phyloP scores from a whole-genome alignment of 1,140 invertebrate genomes.

The Sminthurides bifidus region DNA sequence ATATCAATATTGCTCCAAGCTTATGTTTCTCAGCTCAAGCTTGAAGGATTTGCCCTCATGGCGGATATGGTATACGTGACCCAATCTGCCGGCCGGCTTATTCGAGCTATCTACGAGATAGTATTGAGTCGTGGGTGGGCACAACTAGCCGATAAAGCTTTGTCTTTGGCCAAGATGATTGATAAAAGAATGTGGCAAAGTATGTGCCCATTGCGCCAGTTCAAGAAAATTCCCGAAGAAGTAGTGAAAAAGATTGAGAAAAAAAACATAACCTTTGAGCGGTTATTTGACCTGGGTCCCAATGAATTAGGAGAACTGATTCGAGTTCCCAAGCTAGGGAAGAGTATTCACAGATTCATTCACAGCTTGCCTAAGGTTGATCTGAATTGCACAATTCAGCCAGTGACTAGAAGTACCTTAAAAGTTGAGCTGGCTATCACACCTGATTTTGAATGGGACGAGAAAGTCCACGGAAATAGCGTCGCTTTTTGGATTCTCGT shows the following conservation, averaged over 20 bases:
- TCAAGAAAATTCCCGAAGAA: slow-evolving; percentile 95
- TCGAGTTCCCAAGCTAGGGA: slow-evolving; percentile 88
- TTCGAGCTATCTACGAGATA: slow-evolving; percentile 97
- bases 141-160: slow-evolving; percentile 86
- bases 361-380: slow-evolving; percentile 95
- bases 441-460: slow-evolving; percentile 98
- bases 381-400: slow-evolving; percentile 90
- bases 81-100: slow-evolving; percentile 87
- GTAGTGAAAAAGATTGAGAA: slow-evolving; percentile 97
- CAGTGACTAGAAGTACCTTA: slow-evolving; percentile 88
- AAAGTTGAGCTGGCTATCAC: slow-evolving; percentile 95
- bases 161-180: slow-evolving; percentile 97
- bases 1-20: slow-evolving; percentile 81
- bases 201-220: slow-evolving; percentile 96
- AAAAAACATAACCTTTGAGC: slow-evolving; percentile 67
- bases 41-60: slow-evolving; percentile 97
- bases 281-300: slow-evolving; percentile 89
- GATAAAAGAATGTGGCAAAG: slow-evolving; percentile 99
- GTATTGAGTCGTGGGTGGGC: slow-evolving; percentile 71
- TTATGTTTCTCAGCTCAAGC: slow-evolving; percentile 95
- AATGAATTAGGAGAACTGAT: slow-evolving; percentile 97
- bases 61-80: slow-evolving; percentile 99
- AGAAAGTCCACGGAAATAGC: slow-evolving; percentile 87
- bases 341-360: slow-evolving; percentile 94
- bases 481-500: slow-evolving; percentile 97